Evolutionary conservation across 1,140 invertebrate genomes (phyloP).

Genomic region (Babylonia areolata): DNA sequence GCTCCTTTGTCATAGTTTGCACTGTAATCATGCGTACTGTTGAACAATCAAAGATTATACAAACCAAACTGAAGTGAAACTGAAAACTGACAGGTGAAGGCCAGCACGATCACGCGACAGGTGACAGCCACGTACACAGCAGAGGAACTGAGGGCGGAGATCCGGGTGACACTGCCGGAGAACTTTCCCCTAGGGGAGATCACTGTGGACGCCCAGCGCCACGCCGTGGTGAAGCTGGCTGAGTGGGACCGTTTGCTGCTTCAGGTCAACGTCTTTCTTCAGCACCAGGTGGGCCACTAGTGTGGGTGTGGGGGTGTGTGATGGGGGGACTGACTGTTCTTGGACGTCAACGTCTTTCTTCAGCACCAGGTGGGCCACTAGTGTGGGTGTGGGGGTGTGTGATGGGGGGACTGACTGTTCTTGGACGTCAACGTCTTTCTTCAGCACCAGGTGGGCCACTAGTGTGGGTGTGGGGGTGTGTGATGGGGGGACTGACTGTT

Average conservation of each 20-base stretch:
- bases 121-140: slow-evolving; percentile 87
- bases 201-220: slow-evolving; percentile 82
- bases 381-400: too few species aligned
- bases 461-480: too few species aligned
- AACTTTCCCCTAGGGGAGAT: slow-evolving; percentile 89
- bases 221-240: slow-evolving; percentile 79
- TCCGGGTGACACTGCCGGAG: slow-evolving; percentile 84
- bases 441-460: too few species aligned
- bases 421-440: too few species aligned
- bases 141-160: slow-evolving; percentile 88
- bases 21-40: too few species aligned
- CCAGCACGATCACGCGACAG: slow-evolving; percentile 84
- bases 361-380: slow-evolving; percentile 87
- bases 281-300: slow-evolving; percentile 85
- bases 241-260: slow-evolving; percentile 87
- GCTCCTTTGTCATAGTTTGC: too few species aligned
- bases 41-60: too few species aligned
- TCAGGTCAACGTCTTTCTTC: slow-evolving; percentile 87
- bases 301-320: neutral
- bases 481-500: too few species aligned
- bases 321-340: slow-evolving; percentile 86
- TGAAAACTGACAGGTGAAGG: slow-evolving; percentile 85
- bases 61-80: too few species aligned
- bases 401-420: too few species aligned
- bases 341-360: slow-evolving; percentile 88